Base-by-base conservation (phyloP, 2,113 vertebrate species). In the Camelus bactrianus region DNA sequence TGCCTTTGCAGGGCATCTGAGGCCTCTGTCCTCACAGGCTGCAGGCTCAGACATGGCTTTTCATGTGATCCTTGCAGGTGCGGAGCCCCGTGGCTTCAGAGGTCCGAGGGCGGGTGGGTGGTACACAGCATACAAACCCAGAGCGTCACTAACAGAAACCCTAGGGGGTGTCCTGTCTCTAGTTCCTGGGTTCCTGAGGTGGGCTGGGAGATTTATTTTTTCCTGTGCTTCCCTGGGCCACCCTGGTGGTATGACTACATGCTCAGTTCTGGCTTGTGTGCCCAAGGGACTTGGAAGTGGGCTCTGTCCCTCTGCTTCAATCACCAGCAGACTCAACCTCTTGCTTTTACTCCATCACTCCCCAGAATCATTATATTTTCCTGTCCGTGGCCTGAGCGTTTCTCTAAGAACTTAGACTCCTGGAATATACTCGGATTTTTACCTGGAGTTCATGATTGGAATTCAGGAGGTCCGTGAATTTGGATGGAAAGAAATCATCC, bases 1-100 rank as follows among this genome's bases (percentile, higher is more conserved):
- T 50, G 86, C 73, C 83, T 96, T 54, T 4, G 12, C 97, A 87
- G 97, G 96, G 94, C 85, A 46, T 97, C 85, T 70, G 91, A 97
- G 95, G 96, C 91, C 93, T 90, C 81, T 28, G 16, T 42, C 69
- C 62, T 77, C 89, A 50, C 38, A 20, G 82, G 80, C 76, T 81
- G 38, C 0, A 0, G 84, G 65, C 76, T 77, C 72, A 19, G 52
- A 86, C 1, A 0, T 35, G 46, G 15, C 62, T 82, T 88, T 58
- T 52, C 42, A 30, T 3, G 9, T 14, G 48, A 35, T 50, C 17
- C 12, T 14, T 11, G 19, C 1, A 3, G 0, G 3, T 11, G 16
- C 5, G 15, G 48, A 56, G 64, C 58, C 6, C 4, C 1, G 12
- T 35, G 64, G 50, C 35, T 70, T 46, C 42, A 5, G 69, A 19